Base-by-base conservation (phyloP, 1,140 invertebrate genomes). In the Zaprionus inermis region DNA sequence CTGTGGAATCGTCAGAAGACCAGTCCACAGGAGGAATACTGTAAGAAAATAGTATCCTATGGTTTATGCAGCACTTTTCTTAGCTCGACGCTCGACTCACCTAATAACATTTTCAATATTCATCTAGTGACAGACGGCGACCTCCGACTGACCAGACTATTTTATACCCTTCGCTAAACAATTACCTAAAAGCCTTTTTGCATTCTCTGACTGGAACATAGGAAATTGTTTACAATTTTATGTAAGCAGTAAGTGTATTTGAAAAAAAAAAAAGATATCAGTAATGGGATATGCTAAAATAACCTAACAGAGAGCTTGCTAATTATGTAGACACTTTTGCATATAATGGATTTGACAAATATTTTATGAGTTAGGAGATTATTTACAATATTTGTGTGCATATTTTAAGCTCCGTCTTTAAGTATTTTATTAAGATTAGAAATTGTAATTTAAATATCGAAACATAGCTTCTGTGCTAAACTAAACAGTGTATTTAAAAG, bases 1-100 rank as follows among this genome's bases (percentile, higher is more conserved):
- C 74, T 76, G 77, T 4, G 84, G 74, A 51, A 75, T 34, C 22
- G 73, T 78, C 74, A 77, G 72, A 7, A 88, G 71, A 71, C 76
- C 66, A 46, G 79, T 69, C 80, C 84, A 88, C 18, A 88, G 84
- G 69, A 83, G 57, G 44, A 52, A 58, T 30, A 66, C 84, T 89
- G 44, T 12, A 22, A 10, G 58, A 36, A 51, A 20, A 30, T 7
- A 46, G 55, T 55, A 61, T 38, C n/a, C 20, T 41, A 18, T 16
- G 2, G 0, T 28, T 14, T 0, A 38, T 49, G 32, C 5, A 12
- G 46, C 10, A 9, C n/a, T n/a, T 24, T 24, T 12, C 24, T 12
- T 18, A 6, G 5, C 58, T 34, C 9, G 24, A 1, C 2, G 10
- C 11, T 60, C 20, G 4, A 81, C 84, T 89, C 61, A 88, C 84